These are phyloP conservation scores for Microcebus ravelobensis DNA, from an alignment of 2,113 vertebrate genomes.

Conservation along the genomic window DNA sequence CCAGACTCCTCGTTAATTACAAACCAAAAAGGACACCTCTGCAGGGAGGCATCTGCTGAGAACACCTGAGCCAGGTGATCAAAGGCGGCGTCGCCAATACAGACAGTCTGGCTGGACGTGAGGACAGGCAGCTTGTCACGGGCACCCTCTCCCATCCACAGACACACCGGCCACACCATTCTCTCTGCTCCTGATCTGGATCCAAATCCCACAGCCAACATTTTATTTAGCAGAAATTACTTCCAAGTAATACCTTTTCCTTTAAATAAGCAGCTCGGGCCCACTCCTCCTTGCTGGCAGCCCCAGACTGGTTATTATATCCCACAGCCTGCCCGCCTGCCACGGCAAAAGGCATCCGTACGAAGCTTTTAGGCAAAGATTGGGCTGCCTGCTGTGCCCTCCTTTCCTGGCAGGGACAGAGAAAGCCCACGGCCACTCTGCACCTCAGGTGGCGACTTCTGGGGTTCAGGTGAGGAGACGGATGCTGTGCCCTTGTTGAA, in stretches of 20 bases:
- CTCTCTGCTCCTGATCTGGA: not conserved
- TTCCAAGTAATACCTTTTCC: not conserved
- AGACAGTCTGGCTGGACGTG: fast-evolving
- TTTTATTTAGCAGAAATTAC: not conserved
- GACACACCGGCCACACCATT: not conserved
- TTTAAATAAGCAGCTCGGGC: not conserved
- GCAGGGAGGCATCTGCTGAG: not conserved
- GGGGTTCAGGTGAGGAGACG: too few species aligned
- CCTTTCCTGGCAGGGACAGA: fast-evolving
- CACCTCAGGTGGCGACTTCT: not conserved
- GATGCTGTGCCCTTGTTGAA: too few species aligned
- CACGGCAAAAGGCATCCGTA: not conserved
- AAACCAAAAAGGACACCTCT: not conserved
- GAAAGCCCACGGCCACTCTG: not conserved
- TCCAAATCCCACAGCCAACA: not conserved
- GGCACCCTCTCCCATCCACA: not conserved
- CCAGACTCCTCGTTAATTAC: not conserved
- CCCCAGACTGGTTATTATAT: not conserved
- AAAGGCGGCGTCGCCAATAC: not conserved
- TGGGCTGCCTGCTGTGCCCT: not conserved
- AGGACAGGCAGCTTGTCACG: not conserved
- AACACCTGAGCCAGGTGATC: not conserved
- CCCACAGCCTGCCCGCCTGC: too few species aligned
- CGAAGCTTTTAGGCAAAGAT: not conserved
- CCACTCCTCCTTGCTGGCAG: not conserved